phyloP scores from a whole-genome alignment of 2,797 vertebrate species.

The Octomys mimax region DNA sequence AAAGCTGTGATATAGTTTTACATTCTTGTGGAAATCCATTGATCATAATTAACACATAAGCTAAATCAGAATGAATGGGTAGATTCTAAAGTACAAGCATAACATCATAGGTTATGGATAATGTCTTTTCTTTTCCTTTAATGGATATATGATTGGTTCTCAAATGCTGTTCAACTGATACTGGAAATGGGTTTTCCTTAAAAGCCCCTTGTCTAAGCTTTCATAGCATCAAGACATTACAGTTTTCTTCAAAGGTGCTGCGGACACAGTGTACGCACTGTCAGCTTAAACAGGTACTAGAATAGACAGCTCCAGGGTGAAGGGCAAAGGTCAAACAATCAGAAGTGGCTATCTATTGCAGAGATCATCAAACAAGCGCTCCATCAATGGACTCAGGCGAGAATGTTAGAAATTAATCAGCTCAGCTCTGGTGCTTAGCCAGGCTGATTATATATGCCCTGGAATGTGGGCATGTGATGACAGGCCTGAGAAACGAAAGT shows the following conservation, averaged over 20 bases:
- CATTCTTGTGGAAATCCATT: slow-evolving; percentile 74
- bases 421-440: slow-evolving; percentile 92
- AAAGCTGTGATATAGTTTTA: slow-evolving; percentile 74
- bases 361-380: slow-evolving; percentile 94
- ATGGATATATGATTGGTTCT: slow-evolving; percentile 82
- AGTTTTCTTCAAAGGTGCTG: slow-evolving; percentile 83
- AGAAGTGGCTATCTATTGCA: slow-evolving; percentile 95
- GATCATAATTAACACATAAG: slow-evolving; percentile 80
- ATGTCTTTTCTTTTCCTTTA: slow-evolving; percentile 82
- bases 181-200: slow-evolving; percentile 77
- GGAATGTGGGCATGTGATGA: slow-evolving; percentile 88
- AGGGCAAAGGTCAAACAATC: slow-evolving; percentile 94
- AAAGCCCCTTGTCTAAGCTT: slow-evolving; percentile 69
- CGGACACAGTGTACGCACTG: slow-evolving; percentile 79
- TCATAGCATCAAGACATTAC: slow-evolving; percentile 72
- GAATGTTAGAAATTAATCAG: slow-evolving; percentile 94
- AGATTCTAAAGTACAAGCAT: slow-evolving; percentile 72
- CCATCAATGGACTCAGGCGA: slow-evolving; percentile 93
- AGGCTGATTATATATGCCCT: slow-evolving; percentile 90
- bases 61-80: slow-evolving; percentile 78
- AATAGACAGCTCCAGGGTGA: slow-evolving; percentile 86
- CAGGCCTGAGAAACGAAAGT: slow-evolving; percentile 89
- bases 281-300: slow-evolving; percentile 89
- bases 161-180: slow-evolving; percentile 70
- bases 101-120: slow-evolving; percentile 75